Base-by-base conservation (phyloP, 2,113 vertebrate genomes). In the Stomatorhinus ivindoensis region DNA sequence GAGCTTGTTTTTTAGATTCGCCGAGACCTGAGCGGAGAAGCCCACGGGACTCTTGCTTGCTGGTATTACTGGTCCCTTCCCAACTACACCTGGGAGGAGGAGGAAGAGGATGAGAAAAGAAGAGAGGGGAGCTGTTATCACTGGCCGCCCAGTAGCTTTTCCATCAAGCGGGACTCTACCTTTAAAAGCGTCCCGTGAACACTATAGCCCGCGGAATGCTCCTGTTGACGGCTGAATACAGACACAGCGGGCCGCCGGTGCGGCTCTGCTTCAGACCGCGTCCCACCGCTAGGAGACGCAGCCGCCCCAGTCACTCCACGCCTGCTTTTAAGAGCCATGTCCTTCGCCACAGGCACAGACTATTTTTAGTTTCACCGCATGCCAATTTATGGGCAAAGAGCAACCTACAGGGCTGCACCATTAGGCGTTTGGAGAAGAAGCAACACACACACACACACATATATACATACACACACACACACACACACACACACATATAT, bases 1-100 rank as follows among this genome's bases (percentile, higher is more conserved):
- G 84, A 95, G 93, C 91, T 96, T 96, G 94, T 90, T 94, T 95
- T 96, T 97, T 93, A 96, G 94, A 96, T 96, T 97, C 95, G 95
- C 92, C 92, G 93, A 95, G 93, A 93, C 95, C 91, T 95, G 94
- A 94, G 94, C 93, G 90, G 94, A 92, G 92, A 96, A 92, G 89
- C 93, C 94, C 86, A 93, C 82, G 11, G 93, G 93, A 94, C 91
- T 95, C 93, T 95, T 95, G 69, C 93, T 94, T 61, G 95, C 91
- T 89, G 94, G 93, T 91, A 94, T 93, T 88, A 94, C 92, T 89
- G 95, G 94, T 91, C 94, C 94, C 93, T 96, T 95, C 76, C 95
- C 91, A 87, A 95, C 90, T 21, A 93, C 92, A 87, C 93, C 96
- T 96, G 94, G 42, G 31, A 13, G 50, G 92, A 94, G 93, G n/a